phyloP scores from a whole-genome alignment of 2,113 vertebrate genomes.

The Gymnorhina tibicen region DNA sequence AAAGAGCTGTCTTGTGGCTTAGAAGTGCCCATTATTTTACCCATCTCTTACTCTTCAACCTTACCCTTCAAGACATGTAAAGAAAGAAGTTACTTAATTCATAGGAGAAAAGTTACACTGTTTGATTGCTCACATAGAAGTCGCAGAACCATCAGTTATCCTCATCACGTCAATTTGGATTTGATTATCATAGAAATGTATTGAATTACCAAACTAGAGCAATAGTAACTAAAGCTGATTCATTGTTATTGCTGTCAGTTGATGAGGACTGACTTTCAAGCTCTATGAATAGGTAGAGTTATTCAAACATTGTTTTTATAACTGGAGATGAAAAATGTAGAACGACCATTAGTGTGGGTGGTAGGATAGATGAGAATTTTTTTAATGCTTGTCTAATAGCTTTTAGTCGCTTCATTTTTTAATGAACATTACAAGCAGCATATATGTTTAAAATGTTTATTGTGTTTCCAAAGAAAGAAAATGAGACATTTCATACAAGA shows the following conservation, averaged over 20 bases:
- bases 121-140: conserved; percentile 24
- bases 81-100: conserved; percentile 37
- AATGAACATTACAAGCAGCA: not conserved
- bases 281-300: conserved; percentile 57
- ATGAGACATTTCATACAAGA: not conserved
- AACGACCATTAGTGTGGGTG: conserved; percentile 38
- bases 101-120: conserved; percentile 43
- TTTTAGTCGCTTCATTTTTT: conserved; percentile 13
- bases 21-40: not conserved
- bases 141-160: conserved; percentile 53
- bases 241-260: conserved; percentile 70
- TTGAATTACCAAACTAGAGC: conserved; percentile 69
- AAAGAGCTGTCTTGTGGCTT: not conserved
- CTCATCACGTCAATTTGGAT: conserved; percentile 70
- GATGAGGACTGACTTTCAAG: conserved; percentile 64
- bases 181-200: conserved; percentile 72
- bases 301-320: conserved; percentile 60
- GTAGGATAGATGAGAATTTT: not conserved
- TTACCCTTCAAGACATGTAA: not conserved
- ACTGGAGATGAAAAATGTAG: conserved; percentile 50
- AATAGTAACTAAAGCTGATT: conserved; percentile 71
- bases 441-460: not conserved
- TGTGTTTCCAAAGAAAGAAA: not conserved
- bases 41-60: not conserved
- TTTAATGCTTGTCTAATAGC: not conserved